Conservation (phyloP, 2,888 invertebrate genomes). For the Chelonus formosanus region DNA sequence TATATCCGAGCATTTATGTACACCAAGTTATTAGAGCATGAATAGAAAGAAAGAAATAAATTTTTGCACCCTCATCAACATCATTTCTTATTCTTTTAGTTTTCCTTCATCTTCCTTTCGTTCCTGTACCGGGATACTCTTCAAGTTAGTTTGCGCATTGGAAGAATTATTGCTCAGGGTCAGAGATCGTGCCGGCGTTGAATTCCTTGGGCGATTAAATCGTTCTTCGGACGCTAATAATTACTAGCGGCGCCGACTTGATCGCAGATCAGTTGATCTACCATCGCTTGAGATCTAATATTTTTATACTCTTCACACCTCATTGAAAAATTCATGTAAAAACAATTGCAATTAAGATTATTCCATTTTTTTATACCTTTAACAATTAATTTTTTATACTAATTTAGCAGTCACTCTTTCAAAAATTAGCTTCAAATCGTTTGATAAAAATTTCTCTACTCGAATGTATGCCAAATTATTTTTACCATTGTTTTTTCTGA, state of each 20-base stretch:
- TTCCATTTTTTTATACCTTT: neutral
- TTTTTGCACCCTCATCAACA: conserved; percentile 5
- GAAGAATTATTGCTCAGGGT: conserved; percentile 27
- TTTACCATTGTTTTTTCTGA: no score
- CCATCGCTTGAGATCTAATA: conserved; percentile 13
- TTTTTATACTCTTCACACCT: conserved; percentile 10
- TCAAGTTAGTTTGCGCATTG: neutral
- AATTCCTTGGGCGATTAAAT: conserved; percentile 43
- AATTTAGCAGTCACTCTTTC: no score
- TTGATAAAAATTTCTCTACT: no score
- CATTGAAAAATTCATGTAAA: no score
- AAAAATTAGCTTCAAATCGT: no score
- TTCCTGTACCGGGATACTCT: neutral
- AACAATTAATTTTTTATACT: neutral
- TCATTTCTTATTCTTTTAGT: neutral
- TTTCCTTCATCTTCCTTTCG: neutral
- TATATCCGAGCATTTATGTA: neutral
- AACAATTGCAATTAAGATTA: neutral
- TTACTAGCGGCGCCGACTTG: conserved; percentile 42
- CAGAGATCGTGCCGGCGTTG: conserved; percentile 37
- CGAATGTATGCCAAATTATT: no score
- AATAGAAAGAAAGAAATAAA: no score
- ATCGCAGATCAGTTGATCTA: conserved; percentile 39
- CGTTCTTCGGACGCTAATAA: conserved; percentile 36
- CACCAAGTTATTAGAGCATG: no score